phyloP scores from a whole-genome alignment of 2,113 vertebrate genomes.

The Oceanites oceanicus region DNA sequence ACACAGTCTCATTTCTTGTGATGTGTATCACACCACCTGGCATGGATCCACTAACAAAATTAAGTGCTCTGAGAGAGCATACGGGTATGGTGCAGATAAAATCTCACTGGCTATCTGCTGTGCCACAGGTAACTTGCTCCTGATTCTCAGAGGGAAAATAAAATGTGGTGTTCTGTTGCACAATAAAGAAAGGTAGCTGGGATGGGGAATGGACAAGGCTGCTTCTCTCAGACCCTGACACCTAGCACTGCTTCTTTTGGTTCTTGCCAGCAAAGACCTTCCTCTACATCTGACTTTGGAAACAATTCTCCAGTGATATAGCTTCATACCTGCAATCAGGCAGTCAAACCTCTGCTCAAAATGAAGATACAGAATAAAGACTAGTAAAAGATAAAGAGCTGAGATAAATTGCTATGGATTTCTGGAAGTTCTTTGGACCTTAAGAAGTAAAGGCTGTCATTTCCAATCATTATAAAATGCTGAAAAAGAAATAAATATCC shows the following conservation, averaged over 20 bases:
- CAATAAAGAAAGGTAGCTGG: not conserved
- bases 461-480: not conserved
- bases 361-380: not conserved
- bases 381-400: not conserved
- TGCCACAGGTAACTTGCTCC: not conserved
- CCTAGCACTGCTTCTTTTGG: not conserved
- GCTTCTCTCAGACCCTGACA: not conserved
- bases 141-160: not conserved
- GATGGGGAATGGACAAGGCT: not conserved
- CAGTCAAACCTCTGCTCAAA: not conserved
- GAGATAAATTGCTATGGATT: not conserved
- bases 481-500: not conserved
- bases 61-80: accelerated
- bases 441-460: not conserved
- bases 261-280: not conserved
- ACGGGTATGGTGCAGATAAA: not conserved
- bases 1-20: not conserved
- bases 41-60: not conserved
- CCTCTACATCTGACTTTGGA: not conserved
- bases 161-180: not conserved
- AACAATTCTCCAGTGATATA: not conserved
- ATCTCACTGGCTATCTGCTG: not conserved
- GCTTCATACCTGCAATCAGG: not conserved
- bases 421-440: not conserved
- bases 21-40: not conserved